Base-by-base conservation (phyloP, 2,888 invertebrate species). In the Lasius fuliginosus region DNA sequence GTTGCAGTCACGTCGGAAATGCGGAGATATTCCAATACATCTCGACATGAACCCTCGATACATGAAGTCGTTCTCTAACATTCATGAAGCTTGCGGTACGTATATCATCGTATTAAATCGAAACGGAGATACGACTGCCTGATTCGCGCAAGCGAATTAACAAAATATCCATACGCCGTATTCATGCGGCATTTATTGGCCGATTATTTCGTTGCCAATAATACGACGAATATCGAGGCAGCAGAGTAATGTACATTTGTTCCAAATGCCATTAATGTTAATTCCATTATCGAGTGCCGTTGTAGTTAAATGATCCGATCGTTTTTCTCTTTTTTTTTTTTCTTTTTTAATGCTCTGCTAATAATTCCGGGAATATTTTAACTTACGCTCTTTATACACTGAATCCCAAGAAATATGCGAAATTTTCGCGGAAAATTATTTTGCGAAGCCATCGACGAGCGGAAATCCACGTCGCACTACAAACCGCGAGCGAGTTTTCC, bases 231-330 rank as follows among this genome's bases (percentile, higher is more conserved):
- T 79, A 79, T 79, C 58, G 79, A 58, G 46, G 42, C 58, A 46
- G 6, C 23, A 15, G 42, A n/a, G 42, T 71, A 77, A 77, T 77
- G 42, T 60, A 79, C 58, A 60, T 74, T 74, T 81, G 36, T 81
- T 46, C n/a, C 46, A 73, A 79, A 60, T 36, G 46, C 33, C 60
- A 73, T 81, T 73, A 73, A 81, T 81, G 60, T 81, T 74, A 73
- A 81, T 81, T 81, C 74, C 75, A 60, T 81, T 74, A 81, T 60
- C 56, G 46, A 74, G 56, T 77, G 46, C 33, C 27, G 18, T 9
- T 46, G 18, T 18, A 74, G 12, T 74, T 81, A 81, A 81, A 74
- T 74, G 46, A 46, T 46, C 27, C 1, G 8, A 46, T 60, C 30
- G 23, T 23, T 60, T 60, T 69, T 60, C 33, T 69, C 27, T 36